A percentile compares a stretch with the other conserved stretches of the same genome.
phyloP scores from a whole-genome alignment of 2,888 invertebrate genomes.

The Octodonta nipae region DNA sequence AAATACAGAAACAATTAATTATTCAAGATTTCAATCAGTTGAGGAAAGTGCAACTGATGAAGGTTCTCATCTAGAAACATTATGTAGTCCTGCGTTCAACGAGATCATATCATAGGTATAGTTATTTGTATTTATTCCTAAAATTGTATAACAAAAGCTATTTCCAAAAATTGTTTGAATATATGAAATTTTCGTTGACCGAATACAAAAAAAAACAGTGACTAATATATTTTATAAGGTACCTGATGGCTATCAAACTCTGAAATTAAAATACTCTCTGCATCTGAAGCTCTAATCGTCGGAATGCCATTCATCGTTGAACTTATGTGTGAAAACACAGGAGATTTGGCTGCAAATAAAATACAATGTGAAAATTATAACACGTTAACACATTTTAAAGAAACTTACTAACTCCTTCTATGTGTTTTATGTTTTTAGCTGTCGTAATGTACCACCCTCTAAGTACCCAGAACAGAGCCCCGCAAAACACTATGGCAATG shows the following conservation, averaged over 20 bases:
- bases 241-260: constrained; percentile 21
- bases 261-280: constrained; percentile 12
- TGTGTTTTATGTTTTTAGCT: constrained; percentile 56
- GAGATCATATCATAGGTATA: no score
- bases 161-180: no score
- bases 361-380: background rate
- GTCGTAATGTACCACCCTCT: constrained; percentile 52
- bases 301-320: constrained; percentile 18
- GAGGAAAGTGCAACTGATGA: no score
- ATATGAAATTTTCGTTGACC: no score
- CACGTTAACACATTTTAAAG: background rate
- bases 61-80: no score
- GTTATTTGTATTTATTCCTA: no score
- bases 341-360: constrained; percentile 18
- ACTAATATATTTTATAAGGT: constrained; percentile 1
- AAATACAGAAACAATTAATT: no score
- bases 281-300: constrained; percentile 17
- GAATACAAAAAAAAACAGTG: no score
- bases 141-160: no score
- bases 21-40: no score
- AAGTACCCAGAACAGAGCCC: constrained; percentile 48
- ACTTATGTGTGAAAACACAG: constrained; percentile 19
- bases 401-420: constrained; percentile 38
- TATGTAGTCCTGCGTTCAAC: no score
- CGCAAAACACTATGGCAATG: constrained; percentile 46